Base-by-base conservation (phyloP, 2,888 invertebrate genomes). In the Hirtodrosophila histrioides region DNA sequence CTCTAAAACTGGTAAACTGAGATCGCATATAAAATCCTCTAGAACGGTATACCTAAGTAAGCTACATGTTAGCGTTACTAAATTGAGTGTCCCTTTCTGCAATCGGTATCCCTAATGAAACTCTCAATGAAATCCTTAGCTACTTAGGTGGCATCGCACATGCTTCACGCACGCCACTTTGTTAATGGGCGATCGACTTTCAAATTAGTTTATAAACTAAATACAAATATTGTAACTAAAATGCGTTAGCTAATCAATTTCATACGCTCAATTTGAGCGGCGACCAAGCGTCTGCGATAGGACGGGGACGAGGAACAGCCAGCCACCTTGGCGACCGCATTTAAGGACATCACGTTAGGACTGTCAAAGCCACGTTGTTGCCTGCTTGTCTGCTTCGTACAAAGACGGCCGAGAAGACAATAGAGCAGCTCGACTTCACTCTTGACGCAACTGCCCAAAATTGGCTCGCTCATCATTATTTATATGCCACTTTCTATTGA, bases 381-480 rank as follows among this genome's bases (percentile, higher is more conserved):
- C 67, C 78, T 45, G 41, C 39, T 50, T 76, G 75, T 69, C 72
- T 73, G 61, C 31, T 54, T 23, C 43, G 69, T 11, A 83, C 69
- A 80, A 83, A 58, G 62, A 49, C 56, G 48, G 23, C 43, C 35
- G 36, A 27, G 43, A 45, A 50, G 50, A 78, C 68, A 84, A 83
- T 69, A 65, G 78, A 55, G 9, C 31, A 64, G 44, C 50, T 67
- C 78, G 65, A 77, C 69, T 63, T 80, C 36, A 36, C 69, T 57
- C 71, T 86, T 81, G 84, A 86, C 81, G 84, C 84, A 84, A 83
- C 83, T 78, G 69, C 78, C 66, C 72, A 71, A 70, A 83, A 84
- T 84, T 84, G 84, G 81, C 86, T 84, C 71, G 74, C 86, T 75
- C 82, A 80, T 85, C 87, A 86, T 85, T 85, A 85, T 85, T 85